A percentile compares a stretch with the other conserved stretches of the same genome.
Evolutionary conservation across 2,888 invertebrate genomes (phyloP).

Genomic region (Vandiemenella viatica): DNA sequence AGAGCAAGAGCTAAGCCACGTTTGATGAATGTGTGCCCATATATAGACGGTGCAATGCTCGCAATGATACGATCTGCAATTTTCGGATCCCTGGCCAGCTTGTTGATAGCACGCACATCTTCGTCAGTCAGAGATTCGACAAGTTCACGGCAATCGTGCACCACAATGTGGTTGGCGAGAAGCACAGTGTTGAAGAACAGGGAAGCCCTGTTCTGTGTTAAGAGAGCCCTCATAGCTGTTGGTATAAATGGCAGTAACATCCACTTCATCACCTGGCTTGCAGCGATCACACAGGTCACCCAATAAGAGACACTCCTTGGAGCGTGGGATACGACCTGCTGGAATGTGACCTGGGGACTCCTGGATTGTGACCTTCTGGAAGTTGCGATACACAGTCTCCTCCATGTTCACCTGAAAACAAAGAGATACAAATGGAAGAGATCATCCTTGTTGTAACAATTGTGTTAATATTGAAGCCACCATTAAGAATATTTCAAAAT

Average conservation of each 20-base stretch:
- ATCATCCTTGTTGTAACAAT: background rate
- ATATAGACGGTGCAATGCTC: conserved; percentile 95
- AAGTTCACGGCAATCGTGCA: conserved; percentile 86
- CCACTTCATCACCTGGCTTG: conserved; percentile 97
- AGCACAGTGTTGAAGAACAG: conserved; percentile 97
- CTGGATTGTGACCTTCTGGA: conserved; percentile 93
- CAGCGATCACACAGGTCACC: conserved; percentile 93
- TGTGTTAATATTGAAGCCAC: background rate
- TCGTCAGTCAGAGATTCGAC: conserved; percentile 91
- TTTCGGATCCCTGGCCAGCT: conserved; percentile 74
- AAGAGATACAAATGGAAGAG: background rate
- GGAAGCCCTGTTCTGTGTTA: conserved; percentile 90
- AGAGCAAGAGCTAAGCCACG: conserved; percentile 79
- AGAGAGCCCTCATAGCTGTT: conserved; percentile 96
- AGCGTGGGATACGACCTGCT: conserved; percentile 90
- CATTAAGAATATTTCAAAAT: background rate
- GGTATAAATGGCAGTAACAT: conserved; percentile 86
- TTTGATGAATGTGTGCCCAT: conserved; percentile 93
- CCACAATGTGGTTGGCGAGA: conserved; percentile 85
- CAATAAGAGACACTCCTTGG: conserved; percentile 88
- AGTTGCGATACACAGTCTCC: conserved; percentile 95
- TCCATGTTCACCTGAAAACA: conserved; percentile 84
- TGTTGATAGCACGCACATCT: conserved; percentile 74
- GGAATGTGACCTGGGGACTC: conserved; percentile 96
- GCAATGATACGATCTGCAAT: conserved; percentile 81